phyloP scores from a whole-genome alignment of 2,113 vertebrate genomes.

The human (Homo sapiens) region GRCh38 chr1:46739501-46740000 shows the following conservation, averaged over 20 bases:
- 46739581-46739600: neutral
- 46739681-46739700: neutral
- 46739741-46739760: neutral
- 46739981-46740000: too few relatives aligned
- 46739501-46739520: neutral
- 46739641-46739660: neutral
- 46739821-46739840: neutral
- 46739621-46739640: too few relatives aligned
- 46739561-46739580: neutral
- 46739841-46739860: too few relatives aligned
- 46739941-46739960: too few relatives aligned
- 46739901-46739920: too few relatives aligned
- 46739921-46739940: too few relatives aligned
- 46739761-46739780: neutral
- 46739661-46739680: neutral
- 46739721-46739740: neutral
- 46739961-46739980: too few relatives aligned
- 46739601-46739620: too few relatives aligned
- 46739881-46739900: too few relatives aligned
- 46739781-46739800: conserved; percentile 6
- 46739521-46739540: neutral
- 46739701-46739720: neutral
- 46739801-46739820: neutral
- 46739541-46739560: neutral
- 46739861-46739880: too few relatives aligned